Evolutionary conservation across 2,113 vertebrate genomes (phyloP).

Genomic region (Gallinago media): DNA sequence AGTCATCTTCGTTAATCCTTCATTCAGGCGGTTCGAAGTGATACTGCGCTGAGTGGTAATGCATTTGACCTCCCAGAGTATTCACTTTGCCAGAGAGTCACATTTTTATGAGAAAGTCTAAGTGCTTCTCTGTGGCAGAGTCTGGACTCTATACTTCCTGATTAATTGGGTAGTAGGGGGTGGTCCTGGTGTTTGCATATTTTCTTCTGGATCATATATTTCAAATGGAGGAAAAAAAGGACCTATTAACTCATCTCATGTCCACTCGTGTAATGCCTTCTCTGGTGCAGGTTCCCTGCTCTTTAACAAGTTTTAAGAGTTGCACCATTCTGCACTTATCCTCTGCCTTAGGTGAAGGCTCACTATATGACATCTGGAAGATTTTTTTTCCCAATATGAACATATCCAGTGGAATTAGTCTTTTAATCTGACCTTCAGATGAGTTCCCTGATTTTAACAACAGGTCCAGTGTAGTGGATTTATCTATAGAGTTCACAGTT

Average conservation of each 20-base stretch:
- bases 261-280: background rate
- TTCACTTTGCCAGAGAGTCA: background rate
- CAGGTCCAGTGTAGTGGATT: background rate
- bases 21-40: slow-evolving; percentile 30
- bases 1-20: slow-evolving; percentile 56
- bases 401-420: background rate
- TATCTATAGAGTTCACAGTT: background rate
- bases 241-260: background rate
- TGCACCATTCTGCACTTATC: background rate
- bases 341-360: background rate
- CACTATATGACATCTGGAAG: background rate
- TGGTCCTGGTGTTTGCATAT: background rate
- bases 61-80: slow-evolving; percentile 34
- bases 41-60: slow-evolving; percentile 9
- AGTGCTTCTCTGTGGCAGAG: slow-evolving; percentile 6
- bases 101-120: slow-evolving; percentile 4
- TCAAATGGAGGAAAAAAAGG: background rate
- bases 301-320: background rate
- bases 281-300: background rate
- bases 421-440: background rate
- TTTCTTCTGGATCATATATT: background rate
- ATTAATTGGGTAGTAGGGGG: background rate
- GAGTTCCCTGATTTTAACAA: background rate
- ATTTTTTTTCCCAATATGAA: background rate
- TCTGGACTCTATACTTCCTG: background rate